Evolutionary conservation across 1,140 invertebrate species (phyloP), one percentile per base, ranked within the genome.

Genomic region (Conopomorpha cramerella): DNA sequence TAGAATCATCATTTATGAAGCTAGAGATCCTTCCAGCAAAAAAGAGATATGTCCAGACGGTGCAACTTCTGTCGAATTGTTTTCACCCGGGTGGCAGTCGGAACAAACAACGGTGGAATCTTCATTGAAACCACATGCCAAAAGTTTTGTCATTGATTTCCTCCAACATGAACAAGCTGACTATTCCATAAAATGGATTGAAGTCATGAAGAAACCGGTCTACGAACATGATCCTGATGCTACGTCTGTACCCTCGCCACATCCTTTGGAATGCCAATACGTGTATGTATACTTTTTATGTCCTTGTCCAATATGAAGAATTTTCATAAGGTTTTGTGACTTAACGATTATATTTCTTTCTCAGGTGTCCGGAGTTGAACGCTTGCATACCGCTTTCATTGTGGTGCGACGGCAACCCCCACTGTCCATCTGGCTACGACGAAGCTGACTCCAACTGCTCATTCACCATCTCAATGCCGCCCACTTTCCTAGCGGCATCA

Each of bases 401-500:
- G 18, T 94, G 92, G 91, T 95, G 92, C 63, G 91, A 95, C 65
- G 92, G 92, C 25, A 83, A 82, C 45, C 74, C 84, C 17, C 89
- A 93, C 64, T 93, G 91, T 59, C 91, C 91, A 11, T 92, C 90
- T 3, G 91, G 91, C 7, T 89, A 85, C 52, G 91, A 93, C 54
- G 91, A 94, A 68, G 83, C 83, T 16, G 85, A 87, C 79, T 46
- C 81, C 70, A 88, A 91, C 50, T 90, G 88, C 65, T 84, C 87
- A 8, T 85, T 86, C 39, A 83, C 82, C 36, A 83, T 85, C 46
- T 84, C 84, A 8, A 76, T 88, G 18, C 85, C 86, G 1, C 70
- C 85, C 25, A 76, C 85, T 0, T 88, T 88, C 55, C 79, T 87
- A 0, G 79, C 81, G 1, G 78, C 85, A 1, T 82, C 81, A 6